Evolutionary conservation across 2,888 invertebrate species (phyloP), one percentile per base, ranked within the genome.

Genomic region (Tachina fera): DNA sequence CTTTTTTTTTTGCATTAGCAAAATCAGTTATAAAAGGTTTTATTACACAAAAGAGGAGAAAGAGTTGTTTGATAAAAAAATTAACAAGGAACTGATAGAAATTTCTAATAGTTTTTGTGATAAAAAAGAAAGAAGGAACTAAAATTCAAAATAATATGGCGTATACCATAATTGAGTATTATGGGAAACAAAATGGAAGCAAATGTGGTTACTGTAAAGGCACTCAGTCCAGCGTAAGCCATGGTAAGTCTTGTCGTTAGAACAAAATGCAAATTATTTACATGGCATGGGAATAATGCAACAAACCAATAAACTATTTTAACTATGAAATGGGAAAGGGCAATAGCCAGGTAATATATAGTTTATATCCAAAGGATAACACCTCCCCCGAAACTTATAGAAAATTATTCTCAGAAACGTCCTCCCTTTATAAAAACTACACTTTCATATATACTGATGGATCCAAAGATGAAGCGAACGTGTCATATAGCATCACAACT

Each of bases 171-270:
- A 82, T 92, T 71, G 87, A 91, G 63, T 92, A 91, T 87, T 91
- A 87, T 87, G 92, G 92, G 3, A 84, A 88, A 75, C 91, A 92
- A 85, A 72, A 60, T 31, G 87, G 72, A 5, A 86, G 87, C 85
- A 91, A 88, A 86, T 92, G 92, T 81, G 92, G 92, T 77, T 92
- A 92, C 76, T 92, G 92, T 84, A 89, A 90, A 41, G 90, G 90
- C 11, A 80, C 45, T 1, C 83, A 89, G n/a, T 89, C 90, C 82
- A 89, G 90, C 74, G 87, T 88, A 67, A 89, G 91, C n/a, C 89
- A 92, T 85, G 92, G 92, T 92, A 90, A 89, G 91, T 79, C 70
- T 71, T 8, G 49, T 0, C 1, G 16, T 3, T 51, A 45, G 31
- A 19, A 6, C 8, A n/a, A n/a, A 11, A n/a, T n/a, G 41, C 5